Percentiles rank a stretch among this genome's conserved stretches.
Evolutionary conservation across 2,888 invertebrate genomes (phyloP).

Genomic region (Drosophila nr. medialis): DNA sequence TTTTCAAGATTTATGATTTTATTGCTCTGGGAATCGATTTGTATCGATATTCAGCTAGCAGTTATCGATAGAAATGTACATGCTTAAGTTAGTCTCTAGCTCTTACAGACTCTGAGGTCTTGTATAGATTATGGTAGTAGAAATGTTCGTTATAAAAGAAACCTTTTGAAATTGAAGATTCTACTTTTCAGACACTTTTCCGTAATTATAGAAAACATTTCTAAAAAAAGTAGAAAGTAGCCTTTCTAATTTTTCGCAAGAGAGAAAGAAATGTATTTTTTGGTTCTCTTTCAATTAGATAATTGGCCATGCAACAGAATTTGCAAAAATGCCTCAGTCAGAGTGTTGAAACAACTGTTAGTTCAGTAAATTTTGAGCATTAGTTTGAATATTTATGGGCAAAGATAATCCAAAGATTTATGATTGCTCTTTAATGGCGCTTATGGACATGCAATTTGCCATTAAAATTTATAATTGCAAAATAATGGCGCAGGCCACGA

Average conservation of each 20-base stretch:
- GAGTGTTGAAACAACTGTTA: not conserved
- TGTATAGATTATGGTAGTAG: too few relatives aligned
- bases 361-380: not conserved
- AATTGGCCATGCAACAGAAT: not conserved
- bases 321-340: not conserved
- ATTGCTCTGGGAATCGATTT: not conserved
- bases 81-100: not conserved
- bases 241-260: not conserved
- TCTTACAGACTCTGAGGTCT: not conserved
- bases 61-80: not conserved
- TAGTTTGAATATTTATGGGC: constrained; percentile 1
- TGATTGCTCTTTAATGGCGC: constrained; percentile 21
- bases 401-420: constrained; percentile 43
- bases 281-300: not conserved
- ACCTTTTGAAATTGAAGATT: not conserved
- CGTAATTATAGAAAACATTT: not conserved
- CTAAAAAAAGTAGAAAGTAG: not conserved
- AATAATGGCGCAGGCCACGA: constrained; percentile 52
- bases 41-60: not conserved
- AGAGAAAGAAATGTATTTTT: not conserved
- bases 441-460: constrained; percentile 62
- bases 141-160: not conserved
- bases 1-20: not conserved
- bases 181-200: not conserved
- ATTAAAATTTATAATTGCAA: constrained; percentile 73